These are phyloP conservation scores for Sipha maydis DNA, from an alignment of 2,888 invertebrate genomes.

Conservation along the genomic window DNA sequence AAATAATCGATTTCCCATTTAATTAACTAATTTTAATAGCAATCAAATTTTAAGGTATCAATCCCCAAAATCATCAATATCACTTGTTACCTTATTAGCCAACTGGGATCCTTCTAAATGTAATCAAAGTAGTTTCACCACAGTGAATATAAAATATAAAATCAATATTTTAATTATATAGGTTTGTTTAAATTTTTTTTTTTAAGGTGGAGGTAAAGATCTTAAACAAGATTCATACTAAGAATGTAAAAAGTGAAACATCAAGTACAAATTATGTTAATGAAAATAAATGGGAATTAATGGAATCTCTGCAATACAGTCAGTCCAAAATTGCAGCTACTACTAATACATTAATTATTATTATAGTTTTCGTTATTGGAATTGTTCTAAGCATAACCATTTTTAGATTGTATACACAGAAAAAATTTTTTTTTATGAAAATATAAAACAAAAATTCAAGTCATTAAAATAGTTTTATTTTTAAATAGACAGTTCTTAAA, in stretches of 20 bases:
- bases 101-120: too few relatives aligned
- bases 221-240: not conserved
- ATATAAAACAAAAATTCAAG: not conserved
- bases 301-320: constrained; percentile 42
- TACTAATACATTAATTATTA: constrained; percentile 20
- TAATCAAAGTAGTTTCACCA: too few relatives aligned
- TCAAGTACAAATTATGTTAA: constrained; percentile 3
- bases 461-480: constrained; percentile 38
- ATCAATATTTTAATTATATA: too few relatives aligned
- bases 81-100: too few relatives aligned
- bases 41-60: too few relatives aligned
- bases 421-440: constrained; percentile 24
- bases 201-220: constrained; percentile 18
- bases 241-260: not conserved
- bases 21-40: too few relatives aligned
- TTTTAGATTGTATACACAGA: constrained; percentile 33
- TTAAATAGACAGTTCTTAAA: constrained; percentile 8
- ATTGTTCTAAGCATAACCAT: not conserved
- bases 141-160: too few relatives aligned
- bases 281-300: constrained; percentile 47
- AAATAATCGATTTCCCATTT: too few relatives aligned
- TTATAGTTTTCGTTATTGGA: not conserved
- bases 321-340: not conserved
- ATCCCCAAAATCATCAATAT: too few relatives aligned
- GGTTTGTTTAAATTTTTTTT: not conserved